Percentiles rank a stretch among this genome's conserved stretches.
Conservation (phyloP, 2,797 vertebrate genomes). For the Phalloptychus januarius region DNA sequence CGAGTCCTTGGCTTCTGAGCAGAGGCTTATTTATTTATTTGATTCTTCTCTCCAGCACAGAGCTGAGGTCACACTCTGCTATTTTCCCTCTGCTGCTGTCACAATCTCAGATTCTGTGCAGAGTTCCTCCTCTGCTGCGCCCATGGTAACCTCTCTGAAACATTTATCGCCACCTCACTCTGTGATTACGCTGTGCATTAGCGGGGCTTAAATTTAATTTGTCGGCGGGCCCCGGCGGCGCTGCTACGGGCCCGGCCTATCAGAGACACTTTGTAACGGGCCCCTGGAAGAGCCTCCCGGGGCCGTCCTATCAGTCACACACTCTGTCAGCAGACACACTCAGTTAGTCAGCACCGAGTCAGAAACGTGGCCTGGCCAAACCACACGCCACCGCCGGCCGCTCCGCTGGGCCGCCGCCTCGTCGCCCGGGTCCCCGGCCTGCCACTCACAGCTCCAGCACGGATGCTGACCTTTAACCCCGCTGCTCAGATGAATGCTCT, state of each 20-base stretch:
- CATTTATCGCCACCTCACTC: conserved; percentile 63
- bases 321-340: conserved; percentile 76
- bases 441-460: conserved; percentile 71
- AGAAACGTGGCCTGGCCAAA: conserved; percentile 65
- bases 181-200: conserved; percentile 68
- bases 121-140: conserved; percentile 48
- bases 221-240: conserved; percentile 48
- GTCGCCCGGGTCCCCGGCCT: conserved; percentile 62
- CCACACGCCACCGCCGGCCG: conserved; percentile 61
- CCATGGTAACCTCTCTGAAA: conserved; percentile 67
- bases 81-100: conserved; percentile 26
- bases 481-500: conserved; percentile 62
- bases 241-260: conserved; percentile 66
- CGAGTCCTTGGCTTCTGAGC: conserved; percentile 62
- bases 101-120: conserved; percentile 50
- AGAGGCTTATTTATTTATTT: conserved; percentile 25
- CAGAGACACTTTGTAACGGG: conserved; percentile 70
- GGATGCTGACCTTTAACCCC: conserved; percentile 70
- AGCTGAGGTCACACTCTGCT: conserved; percentile 52
- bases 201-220: conserved; percentile 70
- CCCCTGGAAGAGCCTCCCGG: conserved; percentile 69
- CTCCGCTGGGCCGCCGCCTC: conserved; percentile 66
- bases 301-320: conserved; percentile 73
- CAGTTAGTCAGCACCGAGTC: conserved; percentile 75
- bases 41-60: not conserved